Base-by-base conservation (phyloP, 2,888 invertebrate genomes). In the Drosophila paucipuncta region DNA sequence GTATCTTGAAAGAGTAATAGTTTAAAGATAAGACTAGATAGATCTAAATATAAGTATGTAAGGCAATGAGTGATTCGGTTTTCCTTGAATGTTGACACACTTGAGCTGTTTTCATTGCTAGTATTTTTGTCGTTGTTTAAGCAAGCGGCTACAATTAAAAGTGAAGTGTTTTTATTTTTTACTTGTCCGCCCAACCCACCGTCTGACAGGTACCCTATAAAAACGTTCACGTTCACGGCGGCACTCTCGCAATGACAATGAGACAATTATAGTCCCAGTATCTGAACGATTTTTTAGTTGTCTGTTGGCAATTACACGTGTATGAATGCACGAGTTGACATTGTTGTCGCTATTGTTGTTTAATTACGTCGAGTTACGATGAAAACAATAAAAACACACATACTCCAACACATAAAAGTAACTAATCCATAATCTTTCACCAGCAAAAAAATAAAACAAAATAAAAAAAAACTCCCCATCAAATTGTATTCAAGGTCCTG, bases 241-340 rank as follows among this genome's bases (percentile, higher is more conserved):
- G 41, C 58, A 58, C 41, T 68, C 77, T 74, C 64, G 71, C 83
- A 78, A 68, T 81, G 78, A 76, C 81, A 86, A 83, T 86, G 72
- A 68, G 50, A 74, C 69, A 83, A 86, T 83, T 83, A 85, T 79
- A 76, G 75, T 41, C 66, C 9, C 54, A 65, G 78, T 78, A 80
- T 73, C 60, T 72, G 75, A 68, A 68, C 69, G 67, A n/a, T 55
- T 64, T 50, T 76, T 60, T 60, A 63, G 65, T 74, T 77, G 61
- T 72, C 73, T 72, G 52, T 54, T 59, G 60, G 68, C 73, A 86
- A 81, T 83, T 84, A 86, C 79, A 79, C 65, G 68, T 83, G 76
- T 77, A 65, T 83, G 75, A 78, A 72, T 75, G 73, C 69, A 80
- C 68, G 39, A 78, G 65, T 72, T 80, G 73, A 72, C 76, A 75